phyloP scores from a whole-genome alignment of 1,140 invertebrate genomes.

The Drosophila biarmipes region DNA sequence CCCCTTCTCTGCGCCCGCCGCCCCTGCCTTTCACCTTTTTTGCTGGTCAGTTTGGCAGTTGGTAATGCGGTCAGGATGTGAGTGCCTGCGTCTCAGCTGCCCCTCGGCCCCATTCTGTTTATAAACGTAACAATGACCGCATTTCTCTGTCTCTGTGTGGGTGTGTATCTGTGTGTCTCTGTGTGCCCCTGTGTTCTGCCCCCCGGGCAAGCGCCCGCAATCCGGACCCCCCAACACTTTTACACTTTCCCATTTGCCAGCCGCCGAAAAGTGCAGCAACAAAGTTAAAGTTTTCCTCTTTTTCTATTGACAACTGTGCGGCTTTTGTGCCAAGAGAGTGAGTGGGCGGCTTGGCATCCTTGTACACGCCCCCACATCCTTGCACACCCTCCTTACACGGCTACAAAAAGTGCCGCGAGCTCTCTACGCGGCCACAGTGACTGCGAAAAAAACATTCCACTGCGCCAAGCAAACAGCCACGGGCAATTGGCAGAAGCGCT shows the following conservation, averaged over 20 bases:
- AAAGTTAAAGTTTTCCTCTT: conserved; percentile 48
- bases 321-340: conserved; percentile 30
- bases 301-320: conserved; percentile 46
- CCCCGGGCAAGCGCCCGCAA: not conserved
- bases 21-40: conserved; percentile 13
- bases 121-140: conserved; percentile 46
- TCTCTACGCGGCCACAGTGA: conserved; percentile 40
- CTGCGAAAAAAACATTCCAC: conserved; percentile 53
- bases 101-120: conserved; percentile 18
- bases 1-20: not conserved
- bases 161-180: not conserved
- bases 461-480: conserved; percentile 54
- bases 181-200: not conserved
- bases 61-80: conserved; percentile 49
- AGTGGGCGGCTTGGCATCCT: not conserved
- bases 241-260: conserved; percentile 17
- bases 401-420: conserved; percentile 45
- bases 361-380: not conserved
- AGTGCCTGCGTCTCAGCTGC: not conserved
- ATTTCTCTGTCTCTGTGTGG: conserved; percentile 14
- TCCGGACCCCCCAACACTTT: not conserved
- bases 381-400: conserved; percentile 10
- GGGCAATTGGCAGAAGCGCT: conserved; percentile 31
- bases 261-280: conserved; percentile 25
- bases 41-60: conserved; percentile 46